Percentiles rank a stretch among this genome's conserved stretches.
These are phyloP conservation scores for Eugnorisma glareosa DNA, from an alignment of 2,888 invertebrate species.

Conservation along the genomic window DNA sequence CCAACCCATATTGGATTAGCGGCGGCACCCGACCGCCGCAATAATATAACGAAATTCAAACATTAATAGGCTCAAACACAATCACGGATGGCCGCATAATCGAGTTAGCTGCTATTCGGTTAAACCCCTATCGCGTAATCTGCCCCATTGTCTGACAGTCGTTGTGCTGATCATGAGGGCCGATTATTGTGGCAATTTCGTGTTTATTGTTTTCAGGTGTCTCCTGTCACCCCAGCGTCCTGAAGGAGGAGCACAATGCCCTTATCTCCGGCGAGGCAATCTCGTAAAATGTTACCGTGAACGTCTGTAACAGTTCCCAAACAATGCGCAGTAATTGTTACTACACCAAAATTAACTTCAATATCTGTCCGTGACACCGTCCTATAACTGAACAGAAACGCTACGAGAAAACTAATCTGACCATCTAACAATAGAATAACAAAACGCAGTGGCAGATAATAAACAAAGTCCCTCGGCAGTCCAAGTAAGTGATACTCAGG, in stretches of 20 bases:
- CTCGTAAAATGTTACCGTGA: conserved; percentile 77
- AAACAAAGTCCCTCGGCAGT: conserved; percentile 79
- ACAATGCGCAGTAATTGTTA: conserved; percentile 62
- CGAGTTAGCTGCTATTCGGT: conserved; percentile 90
- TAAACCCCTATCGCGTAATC: conserved; percentile 89
- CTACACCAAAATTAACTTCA: conserved; percentile 58
- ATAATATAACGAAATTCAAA: conserved; percentile 90
- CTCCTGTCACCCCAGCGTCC: conserved; percentile 77
- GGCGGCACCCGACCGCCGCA: conserved; percentile 82
- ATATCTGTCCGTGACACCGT: conserved; percentile 52
- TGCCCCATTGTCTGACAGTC: conserved; percentile 88
- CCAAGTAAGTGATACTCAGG: conserved; percentile 83
- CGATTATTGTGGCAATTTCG: conserved; percentile 89
- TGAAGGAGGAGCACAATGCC: conserved; percentile 81
- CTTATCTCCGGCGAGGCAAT: conserved; percentile 76
- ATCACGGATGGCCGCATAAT: conserved; percentile 90
- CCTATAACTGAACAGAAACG: conserved; percentile 54
- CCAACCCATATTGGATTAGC: conserved; percentile 87
- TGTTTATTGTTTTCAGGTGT: conserved; percentile 89
- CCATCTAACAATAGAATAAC: conserved; percentile 72
- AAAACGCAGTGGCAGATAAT: conserved; percentile 69
- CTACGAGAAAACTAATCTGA: conserved; percentile 59
- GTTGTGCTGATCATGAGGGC: conserved; percentile 87
- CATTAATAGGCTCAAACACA: conserved; percentile 90
- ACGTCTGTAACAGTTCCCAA: conserved; percentile 55